Percentiles rank a stretch among this genome's conserved stretches.
Conservation (phyloP, 2,113 vertebrate species). For the Phalacrocorax aristotelis region DNA sequence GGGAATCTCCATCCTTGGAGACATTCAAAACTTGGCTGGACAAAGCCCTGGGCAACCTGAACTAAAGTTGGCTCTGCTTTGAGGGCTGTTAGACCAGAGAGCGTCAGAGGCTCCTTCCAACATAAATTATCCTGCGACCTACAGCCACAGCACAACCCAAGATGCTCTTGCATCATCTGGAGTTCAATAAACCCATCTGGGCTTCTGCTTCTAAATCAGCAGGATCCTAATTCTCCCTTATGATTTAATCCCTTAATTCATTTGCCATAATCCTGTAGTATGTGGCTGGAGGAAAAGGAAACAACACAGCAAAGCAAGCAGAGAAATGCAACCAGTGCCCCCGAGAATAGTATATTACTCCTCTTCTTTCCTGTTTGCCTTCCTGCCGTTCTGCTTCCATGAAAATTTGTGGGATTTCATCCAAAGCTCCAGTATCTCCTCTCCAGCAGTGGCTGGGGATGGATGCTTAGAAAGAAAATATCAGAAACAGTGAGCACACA, state of each 20-base stretch:
- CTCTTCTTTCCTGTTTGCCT: slow-evolving; percentile 66
- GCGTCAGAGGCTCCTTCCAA: not conserved
- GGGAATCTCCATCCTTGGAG: not conserved
- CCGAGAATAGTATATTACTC: slow-evolving; percentile 50
- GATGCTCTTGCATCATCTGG: not conserved
- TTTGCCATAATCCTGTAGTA: slow-evolving; percentile 32
- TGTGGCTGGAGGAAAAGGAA: slow-evolving; percentile 37
- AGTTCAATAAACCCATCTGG: slow-evolving; percentile 3
- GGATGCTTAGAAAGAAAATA: slow-evolving; percentile 6
- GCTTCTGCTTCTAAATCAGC: slow-evolving; percentile 16
- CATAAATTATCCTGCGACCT: not conserved
- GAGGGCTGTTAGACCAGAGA: not conserved
- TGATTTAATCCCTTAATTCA: slow-evolving; percentile 50
- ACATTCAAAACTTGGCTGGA: not conserved
- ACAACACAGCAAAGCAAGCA: not conserved
- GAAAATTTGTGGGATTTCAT: slow-evolving; percentile 42
- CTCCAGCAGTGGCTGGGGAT: not conserved
- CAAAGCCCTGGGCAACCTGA: not conserved
- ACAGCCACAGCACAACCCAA: not conserved
- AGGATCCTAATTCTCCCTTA: slow-evolving; percentile 2
- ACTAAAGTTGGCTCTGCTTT: not conserved
- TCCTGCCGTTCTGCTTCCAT: slow-evolving; percentile 49
- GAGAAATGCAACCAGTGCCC: slow-evolving; percentile 33
- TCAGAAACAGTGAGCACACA: not conserved
- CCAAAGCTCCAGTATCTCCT: slow-evolving; percentile 24